phyloP scores from a whole-genome alignment of 2,888 invertebrate genomes.

The Andrena chrysosceles region DNA sequence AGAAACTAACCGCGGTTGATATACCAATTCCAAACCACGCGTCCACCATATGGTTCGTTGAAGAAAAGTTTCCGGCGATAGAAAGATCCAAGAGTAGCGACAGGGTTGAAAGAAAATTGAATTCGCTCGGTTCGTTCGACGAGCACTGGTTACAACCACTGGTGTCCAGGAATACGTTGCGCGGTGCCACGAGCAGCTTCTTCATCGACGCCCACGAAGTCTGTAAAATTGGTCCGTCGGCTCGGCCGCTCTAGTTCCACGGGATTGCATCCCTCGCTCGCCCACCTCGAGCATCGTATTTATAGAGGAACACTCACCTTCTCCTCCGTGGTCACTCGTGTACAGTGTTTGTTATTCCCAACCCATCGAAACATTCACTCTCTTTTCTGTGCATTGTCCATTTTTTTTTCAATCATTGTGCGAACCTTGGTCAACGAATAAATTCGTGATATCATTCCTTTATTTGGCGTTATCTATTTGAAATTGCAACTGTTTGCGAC shows the following conservation, averaged over 20 bases:
- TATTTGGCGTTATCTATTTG: no score
- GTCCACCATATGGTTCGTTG: background rate
- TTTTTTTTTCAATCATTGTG: no score
- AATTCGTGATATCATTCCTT: no score
- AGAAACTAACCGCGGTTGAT: no score
- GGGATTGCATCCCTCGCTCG: slow-evolving; percentile 76
- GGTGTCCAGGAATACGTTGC: slow-evolving; percentile 7
- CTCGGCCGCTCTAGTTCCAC: slow-evolving; percentile 74
- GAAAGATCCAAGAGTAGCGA: background rate
- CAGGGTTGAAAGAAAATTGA: background rate
- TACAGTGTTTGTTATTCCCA: slow-evolving; percentile 48
- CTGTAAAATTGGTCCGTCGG: slow-evolving; percentile 65
- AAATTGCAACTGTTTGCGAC: no score
- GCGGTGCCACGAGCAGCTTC: slow-evolving; percentile 44
- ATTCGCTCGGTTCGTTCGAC: slow-evolving; percentile 16
- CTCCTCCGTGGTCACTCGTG: slow-evolving; percentile 20
- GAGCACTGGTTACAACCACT: background rate
- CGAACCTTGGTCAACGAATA: no score
- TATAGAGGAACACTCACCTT: slow-evolving; percentile 77
- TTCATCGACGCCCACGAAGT: slow-evolving; percentile 61
- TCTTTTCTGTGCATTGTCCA: background rate
- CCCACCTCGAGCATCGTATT: slow-evolving; percentile 80
- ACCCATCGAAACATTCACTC: no score
- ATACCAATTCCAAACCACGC: background rate
- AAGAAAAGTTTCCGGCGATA: background rate